Percentiles rank a stretch among this genome's conserved stretches.
These are phyloP conservation scores for Smittia sp. DNA, from an alignment of 2,888 invertebrate genomes.

Conservation along the genomic window DNA sequence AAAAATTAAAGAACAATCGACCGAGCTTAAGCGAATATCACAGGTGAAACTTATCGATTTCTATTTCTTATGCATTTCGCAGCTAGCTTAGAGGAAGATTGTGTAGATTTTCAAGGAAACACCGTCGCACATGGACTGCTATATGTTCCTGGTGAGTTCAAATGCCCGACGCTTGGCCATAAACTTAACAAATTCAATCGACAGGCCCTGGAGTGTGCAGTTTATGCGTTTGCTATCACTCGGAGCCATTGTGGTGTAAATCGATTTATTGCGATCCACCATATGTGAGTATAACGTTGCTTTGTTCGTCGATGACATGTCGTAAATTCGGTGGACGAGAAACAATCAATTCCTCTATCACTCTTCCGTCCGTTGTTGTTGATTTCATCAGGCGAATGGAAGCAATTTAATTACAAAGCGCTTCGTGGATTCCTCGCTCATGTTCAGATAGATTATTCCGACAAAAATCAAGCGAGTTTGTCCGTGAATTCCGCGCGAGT, in stretches of 20 bases:
- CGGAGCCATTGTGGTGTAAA: constrained; percentile 82
- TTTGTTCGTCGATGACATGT: neutral
- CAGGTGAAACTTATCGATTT: neutral
- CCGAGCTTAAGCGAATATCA: neutral
- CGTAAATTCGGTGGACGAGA: too few relatives aligned
- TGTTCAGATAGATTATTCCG: too few relatives aligned
- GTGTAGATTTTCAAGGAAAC: constrained; percentile 79
- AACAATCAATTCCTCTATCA: too few relatives aligned
- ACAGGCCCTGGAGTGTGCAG: constrained; percentile 74
- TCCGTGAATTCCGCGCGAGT: too few relatives aligned
- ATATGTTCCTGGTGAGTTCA: constrained; percentile 65
- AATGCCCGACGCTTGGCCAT: too few relatives aligned
- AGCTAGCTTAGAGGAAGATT: constrained; percentile 73
- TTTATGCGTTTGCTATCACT: constrained; percentile 81
- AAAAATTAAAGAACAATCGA: too few relatives aligned
- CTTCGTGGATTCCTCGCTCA: too few relatives aligned
- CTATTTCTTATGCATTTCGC: constrained; percentile 43
- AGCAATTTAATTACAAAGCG: too few relatives aligned
- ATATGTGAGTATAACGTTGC: constrained; percentile 62
- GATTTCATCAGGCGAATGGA: too few relatives aligned
- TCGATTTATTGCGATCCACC: constrained; percentile 84
- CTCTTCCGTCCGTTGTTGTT: too few relatives aligned
- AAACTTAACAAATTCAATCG: neutral
- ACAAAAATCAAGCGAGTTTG: too few relatives aligned
- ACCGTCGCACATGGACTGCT: constrained; percentile 73